Evolutionary conservation across 2,113 vertebrate species (phyloP).

Genomic region (Shinisaurus crocodilurus): DNA sequence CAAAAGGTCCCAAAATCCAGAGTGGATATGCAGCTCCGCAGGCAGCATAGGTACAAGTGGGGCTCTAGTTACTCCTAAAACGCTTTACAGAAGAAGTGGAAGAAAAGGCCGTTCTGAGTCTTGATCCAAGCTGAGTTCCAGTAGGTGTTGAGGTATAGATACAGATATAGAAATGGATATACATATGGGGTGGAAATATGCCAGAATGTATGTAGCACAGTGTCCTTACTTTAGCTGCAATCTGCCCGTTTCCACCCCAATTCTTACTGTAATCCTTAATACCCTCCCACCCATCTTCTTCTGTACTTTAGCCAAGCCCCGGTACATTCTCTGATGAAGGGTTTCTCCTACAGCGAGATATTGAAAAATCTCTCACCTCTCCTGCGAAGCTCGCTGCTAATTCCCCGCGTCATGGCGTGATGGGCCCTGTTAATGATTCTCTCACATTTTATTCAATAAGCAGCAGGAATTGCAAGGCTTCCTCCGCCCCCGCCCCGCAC

Average conservation of each 20-base stretch:
- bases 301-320: background rate
- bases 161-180: too few species aligned
- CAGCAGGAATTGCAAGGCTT: background rate
- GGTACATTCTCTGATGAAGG: background rate
- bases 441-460: background rate
- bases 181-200: background rate
- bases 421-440: background rate
- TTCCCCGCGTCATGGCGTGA: background rate
- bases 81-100: too few species aligned
- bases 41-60: too few species aligned
- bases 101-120: background rate
- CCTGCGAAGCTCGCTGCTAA: background rate
- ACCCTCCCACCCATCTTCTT: background rate
- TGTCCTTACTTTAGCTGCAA: background rate
- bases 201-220: background rate
- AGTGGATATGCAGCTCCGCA: too few species aligned
- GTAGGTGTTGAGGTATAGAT: too few species aligned
- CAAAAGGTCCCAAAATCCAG: too few species aligned
- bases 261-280: constrained; percentile 1
- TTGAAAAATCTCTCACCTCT: constrained; percentile 17
- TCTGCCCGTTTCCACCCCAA: background rate
- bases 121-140: background rate
- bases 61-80: too few species aligned
- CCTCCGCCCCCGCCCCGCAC: background rate
- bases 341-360: background rate